Evolutionary conservation across 2,888 invertebrate species (phyloP).

Genomic region (Abrostola triplasia): DNA sequence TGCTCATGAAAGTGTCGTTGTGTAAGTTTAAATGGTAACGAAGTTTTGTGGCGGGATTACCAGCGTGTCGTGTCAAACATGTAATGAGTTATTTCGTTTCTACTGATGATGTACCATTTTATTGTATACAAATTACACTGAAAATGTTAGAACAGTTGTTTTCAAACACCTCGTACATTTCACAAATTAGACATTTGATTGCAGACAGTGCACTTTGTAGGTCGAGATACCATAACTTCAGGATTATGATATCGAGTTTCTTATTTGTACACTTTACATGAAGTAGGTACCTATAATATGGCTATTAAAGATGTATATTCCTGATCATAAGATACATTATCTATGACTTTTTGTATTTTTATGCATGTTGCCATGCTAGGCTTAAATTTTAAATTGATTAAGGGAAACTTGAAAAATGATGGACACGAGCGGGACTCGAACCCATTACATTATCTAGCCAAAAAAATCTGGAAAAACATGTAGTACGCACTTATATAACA

Average conservation of each 20-base stretch:
- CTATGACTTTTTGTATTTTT: no score
- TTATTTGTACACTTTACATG: neutral
- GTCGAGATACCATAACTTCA: no score
- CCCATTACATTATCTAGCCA: no score
- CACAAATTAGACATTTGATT: conserved; percentile 1
- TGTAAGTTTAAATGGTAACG: neutral
- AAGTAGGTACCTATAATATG: no score
- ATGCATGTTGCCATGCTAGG: no score
- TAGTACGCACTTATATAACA: no score
- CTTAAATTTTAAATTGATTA: no score
- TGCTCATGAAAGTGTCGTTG: neutral
- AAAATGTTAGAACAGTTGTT: neutral
- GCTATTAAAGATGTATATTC: no score
- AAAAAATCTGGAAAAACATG: no score
- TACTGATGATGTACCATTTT: conserved; percentile 15
- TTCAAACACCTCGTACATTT: conserved; percentile 14
- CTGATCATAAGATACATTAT: neutral
- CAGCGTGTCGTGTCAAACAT: neutral
- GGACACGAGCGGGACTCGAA: no score
- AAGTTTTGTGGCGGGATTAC: conserved; percentile 1
- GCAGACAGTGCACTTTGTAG: neutral
- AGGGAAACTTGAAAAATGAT: no score
- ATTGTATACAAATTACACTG: conserved; percentile 15
- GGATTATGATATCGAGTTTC: neutral
- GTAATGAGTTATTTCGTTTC: conserved; percentile 11